Base-by-base conservation (phyloP, 2,113 vertebrate genomes). In the Thamnophis sirtalis region DNA sequence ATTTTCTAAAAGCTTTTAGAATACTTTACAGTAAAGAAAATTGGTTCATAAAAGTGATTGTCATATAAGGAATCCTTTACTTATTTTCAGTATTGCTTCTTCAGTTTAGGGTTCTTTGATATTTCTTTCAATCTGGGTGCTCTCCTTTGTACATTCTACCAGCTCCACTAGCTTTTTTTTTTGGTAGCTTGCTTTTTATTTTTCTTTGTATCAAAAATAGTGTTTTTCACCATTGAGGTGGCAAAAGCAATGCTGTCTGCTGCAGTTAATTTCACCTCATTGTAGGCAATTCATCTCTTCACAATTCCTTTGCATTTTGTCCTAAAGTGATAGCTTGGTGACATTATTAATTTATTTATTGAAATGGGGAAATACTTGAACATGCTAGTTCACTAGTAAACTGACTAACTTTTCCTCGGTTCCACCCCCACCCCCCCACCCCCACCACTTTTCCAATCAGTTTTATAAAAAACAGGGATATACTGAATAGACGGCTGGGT, bases 371-470 rank as follows among this genome's bases (percentile, higher is more conserved):
- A 28, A n/a, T n/a, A n/a, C 11, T 1, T 58, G 22, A 58, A 58
- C 22, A 58, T 24, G 60, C 4, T n/a, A 13, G 28, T n/a, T n/a
- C 28, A 68, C 10, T 68, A 15, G 28, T 68, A 11, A 68, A 68
- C 28, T 68, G 28, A n/a, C n/a, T n/a, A 68, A n/a, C 60, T n/a
- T 68, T n/a, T 54, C 9, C 13, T 15, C 0, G 13, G 0, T n/a
- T 4, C 60, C 10, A n/a, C n/a, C n/a, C n/a, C n/a, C n/a, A n/a
- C 28, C 10, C 10, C 1, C 3, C 1, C 10, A n/a, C n/a, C n/a
- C n/a, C n/a, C n/a, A n/a, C 9, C 10, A 43, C 43, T 63, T 68
- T 68, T 68, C 10, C 13, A 68, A 68, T n/a, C 28, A n/a, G 10
- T 68, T 68, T 68, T 1, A 68, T n/a, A 68, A 68, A n/a, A n/a